Base-by-base conservation (phyloP, 2,797 vertebrate genomes). In the Poecilia gillii region DNA sequence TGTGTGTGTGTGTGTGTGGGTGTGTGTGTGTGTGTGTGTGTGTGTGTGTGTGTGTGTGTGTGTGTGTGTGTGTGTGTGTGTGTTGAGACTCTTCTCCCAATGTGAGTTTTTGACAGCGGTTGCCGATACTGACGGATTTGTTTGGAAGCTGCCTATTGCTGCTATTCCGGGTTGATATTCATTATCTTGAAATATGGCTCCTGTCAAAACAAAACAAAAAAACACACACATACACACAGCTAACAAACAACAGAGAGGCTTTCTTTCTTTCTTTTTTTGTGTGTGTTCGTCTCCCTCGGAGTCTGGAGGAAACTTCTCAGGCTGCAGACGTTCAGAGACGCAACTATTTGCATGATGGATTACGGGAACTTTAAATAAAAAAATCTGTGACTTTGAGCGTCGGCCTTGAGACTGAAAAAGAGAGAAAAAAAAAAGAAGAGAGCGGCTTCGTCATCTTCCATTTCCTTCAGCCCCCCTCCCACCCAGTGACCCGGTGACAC, bases 401-500 rank as follows among this genome's bases (percentile, higher is more conserved):
- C 72, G 85, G 76, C 80, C 80, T 91, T 89, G 87, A 90, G 75
- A 78, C 75, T 66, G 3, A 20, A 73, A 82, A 85, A 84, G 73
- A 20, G 51, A 20, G 1, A 16, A 47, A 81, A 85, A 84, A 8
- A 23, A 23, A 23, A 47, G 2, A 49, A 25, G 20, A 7, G 20
- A 76, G 18, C 66, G 6, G 77, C 71, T 76, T 73, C 53, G 84
- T 88, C 90, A 84, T 85, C 85, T 82, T 77, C 68, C 74, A 8
- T 85, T 85, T 78, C 85, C 89, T 72, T 74, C 81, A 64, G 45
- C 78, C 28, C 25, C 79, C 82, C 55, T 47, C 23, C 53, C 23
- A 47, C 12, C 49, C 57, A 36, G 1, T 81, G 95, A 93, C 96
- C 96, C 90, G 76, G 0, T 93, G 93, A 94, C 93, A 93, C 90